Evolutionary conservation across 2,797 vertebrate species (phyloP).

Genomic region (Meda fulgida): DNA sequence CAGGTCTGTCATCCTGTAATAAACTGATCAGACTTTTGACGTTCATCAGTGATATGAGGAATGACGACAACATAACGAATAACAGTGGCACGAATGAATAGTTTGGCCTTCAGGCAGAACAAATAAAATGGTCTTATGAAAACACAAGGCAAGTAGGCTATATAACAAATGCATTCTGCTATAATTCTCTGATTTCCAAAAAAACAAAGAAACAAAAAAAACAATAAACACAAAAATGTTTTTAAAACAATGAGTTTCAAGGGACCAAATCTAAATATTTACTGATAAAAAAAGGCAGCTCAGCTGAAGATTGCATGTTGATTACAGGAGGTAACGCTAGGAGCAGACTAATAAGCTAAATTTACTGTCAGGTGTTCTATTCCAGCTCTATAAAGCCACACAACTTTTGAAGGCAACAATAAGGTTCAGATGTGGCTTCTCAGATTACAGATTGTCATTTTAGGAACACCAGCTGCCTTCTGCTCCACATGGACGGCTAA

Average conservation of each 20-base stretch:
- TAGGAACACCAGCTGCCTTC: constrained; percentile 70
- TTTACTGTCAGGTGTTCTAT: background rate
- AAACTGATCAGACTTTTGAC: background rate
- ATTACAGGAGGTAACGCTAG: background rate
- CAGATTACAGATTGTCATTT: constrained; percentile 69
- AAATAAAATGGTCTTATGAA: background rate
- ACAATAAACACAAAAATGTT: too few relatives aligned
- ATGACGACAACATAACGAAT: background rate
- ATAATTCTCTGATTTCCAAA: background rate
- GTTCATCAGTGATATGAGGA: background rate
- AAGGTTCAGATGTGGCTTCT: constrained; percentile 41
- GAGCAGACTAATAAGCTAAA: constrained; percentile 17
- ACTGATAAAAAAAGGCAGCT: constrained; percentile 22
- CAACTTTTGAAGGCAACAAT: constrained; percentile 43
- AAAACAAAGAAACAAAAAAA: background rate
- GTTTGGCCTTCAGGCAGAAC: background rate
- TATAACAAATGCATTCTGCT: background rate
- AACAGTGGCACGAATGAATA: constrained; percentile 1
- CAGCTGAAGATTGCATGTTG: background rate
- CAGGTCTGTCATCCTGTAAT: background rate
- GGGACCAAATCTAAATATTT: background rate
- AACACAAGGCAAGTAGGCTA: constrained; percentile 1
- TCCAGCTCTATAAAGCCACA: background rate
- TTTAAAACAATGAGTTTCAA: background rate
- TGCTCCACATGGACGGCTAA: constrained; percentile 17